Percentiles rank a stretch among this genome's conserved stretches.
These are phyloP conservation scores for Caligus rogercresseyi DNA, from an alignment of 1,140 invertebrate genomes.

Conservation along the genomic window DNA sequence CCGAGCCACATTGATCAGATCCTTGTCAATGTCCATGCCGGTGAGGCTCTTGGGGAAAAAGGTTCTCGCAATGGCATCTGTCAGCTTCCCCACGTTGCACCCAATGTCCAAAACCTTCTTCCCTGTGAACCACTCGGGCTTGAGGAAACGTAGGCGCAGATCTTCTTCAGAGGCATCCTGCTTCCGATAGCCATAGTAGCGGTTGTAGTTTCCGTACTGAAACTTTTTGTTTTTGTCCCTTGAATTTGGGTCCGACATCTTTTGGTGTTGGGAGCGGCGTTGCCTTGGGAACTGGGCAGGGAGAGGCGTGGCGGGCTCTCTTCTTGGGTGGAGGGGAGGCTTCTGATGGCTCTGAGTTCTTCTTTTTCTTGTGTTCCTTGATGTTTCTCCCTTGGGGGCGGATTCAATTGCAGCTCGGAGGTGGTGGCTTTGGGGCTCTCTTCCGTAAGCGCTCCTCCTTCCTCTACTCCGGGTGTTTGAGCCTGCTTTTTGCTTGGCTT, in stretches of 20 bases:
- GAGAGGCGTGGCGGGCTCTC: neutral
- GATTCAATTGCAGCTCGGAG: neutral
- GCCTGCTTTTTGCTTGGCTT: conserved; percentile 22
- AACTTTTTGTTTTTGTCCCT: conserved; percentile 48
- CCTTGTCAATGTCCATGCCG: conserved; percentile 86
- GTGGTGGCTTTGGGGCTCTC: neutral
- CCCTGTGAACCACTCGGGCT: conserved; percentile 61
- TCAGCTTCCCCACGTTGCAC: conserved; percentile 90
- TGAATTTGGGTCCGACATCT: no score
- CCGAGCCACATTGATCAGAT: conserved; percentile 59
- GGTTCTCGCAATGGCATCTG: conserved; percentile 56
- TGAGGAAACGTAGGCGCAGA: conserved; percentile 57
- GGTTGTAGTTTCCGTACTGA: conserved; percentile 87
- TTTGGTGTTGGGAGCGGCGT: conserved; percentile 33
- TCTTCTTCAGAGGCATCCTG: conserved; percentile 51
- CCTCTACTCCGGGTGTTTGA: conserved; percentile 21
- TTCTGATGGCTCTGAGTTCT: no score
- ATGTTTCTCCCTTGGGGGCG: neutral
- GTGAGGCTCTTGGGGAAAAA: conserved; percentile 62
- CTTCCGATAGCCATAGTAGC: conserved; percentile 89
- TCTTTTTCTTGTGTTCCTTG: neutral
- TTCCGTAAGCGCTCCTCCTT: neutral
- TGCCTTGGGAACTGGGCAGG: neutral
- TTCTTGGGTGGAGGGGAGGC: neutral
- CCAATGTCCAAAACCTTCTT: conserved; percentile 92